phyloP scores from a whole-genome alignment of 2,113 vertebrate species.

The Puma concolor region DNA sequence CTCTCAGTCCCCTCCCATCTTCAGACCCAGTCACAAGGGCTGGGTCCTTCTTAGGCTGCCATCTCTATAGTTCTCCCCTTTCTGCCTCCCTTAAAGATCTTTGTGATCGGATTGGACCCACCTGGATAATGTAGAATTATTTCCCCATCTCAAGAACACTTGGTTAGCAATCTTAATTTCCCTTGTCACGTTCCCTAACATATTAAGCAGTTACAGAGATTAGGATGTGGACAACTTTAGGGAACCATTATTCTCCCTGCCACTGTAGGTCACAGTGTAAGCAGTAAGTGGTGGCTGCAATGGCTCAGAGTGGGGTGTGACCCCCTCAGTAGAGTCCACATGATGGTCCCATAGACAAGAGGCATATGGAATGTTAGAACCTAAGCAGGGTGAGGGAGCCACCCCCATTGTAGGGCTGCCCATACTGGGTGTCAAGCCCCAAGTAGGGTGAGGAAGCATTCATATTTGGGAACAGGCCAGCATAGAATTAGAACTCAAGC shows the following conservation, averaged over 20 bases:
- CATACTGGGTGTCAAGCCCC: too few relatives aligned
- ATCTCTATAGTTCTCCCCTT: neutral
- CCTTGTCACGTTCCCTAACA: too few relatives aligned
- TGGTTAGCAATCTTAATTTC: neutral
- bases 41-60: neutral
- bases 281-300: fast-evolving
- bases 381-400: neutral
- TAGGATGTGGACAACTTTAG: too few relatives aligned
- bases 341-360: neutral
- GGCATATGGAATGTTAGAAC: neutral
- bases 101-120: neutral
- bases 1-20: neutral
- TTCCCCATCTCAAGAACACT: neutral
- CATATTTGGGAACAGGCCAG: neutral
- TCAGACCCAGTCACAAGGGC: neutral
- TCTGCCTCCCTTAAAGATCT: neutral
- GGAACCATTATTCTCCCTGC: neutral
- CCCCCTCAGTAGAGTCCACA: too few relatives aligned
- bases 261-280: fast-evolving
- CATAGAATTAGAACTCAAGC: neutral
- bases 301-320: neutral
- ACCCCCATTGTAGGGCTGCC: too few relatives aligned
- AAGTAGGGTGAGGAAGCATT: neutral
- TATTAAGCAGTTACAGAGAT: neutral
- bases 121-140: neutral